phyloP scores from a whole-genome alignment of 2,113 vertebrate species.

The Apaloderma vittatum region DNA sequence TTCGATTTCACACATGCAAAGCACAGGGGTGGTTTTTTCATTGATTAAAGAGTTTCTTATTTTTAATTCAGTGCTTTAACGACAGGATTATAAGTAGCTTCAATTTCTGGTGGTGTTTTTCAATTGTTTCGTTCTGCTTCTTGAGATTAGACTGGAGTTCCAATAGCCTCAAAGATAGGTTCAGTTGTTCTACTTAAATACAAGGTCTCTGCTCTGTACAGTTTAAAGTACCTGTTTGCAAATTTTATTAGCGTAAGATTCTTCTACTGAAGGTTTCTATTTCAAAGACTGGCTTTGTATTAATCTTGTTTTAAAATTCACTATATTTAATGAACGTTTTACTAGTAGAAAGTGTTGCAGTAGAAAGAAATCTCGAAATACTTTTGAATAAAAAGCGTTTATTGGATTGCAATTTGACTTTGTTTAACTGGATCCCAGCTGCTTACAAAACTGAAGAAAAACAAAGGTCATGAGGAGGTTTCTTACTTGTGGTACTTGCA shows the following conservation, averaged over 20 bases:
- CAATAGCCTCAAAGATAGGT: background rate
- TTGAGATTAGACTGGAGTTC: background rate
- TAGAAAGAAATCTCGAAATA: background rate
- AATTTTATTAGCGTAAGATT: background rate
- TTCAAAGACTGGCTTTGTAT: constrained; percentile 32
- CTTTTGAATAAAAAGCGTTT: background rate
- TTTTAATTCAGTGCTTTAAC: constrained; percentile 9
- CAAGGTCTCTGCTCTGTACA: constrained; percentile 20
- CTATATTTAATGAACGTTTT: constrained; percentile 29
- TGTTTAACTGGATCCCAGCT: background rate
- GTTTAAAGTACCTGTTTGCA: constrained; percentile 9
- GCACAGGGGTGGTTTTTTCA: background rate
- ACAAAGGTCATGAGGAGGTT: constrained; percentile 6
- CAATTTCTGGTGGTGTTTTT: constrained; percentile 25
- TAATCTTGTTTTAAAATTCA: constrained; percentile 16
- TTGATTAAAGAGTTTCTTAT: constrained; percentile 12
- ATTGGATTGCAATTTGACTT: background rate
- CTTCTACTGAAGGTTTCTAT: constrained; percentile 10
- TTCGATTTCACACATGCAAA: background rate
- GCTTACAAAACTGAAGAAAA: background rate
- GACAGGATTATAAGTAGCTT: background rate
- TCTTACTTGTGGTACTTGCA: background rate
- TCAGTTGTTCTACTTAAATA: constrained; percentile 4
- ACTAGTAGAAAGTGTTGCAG: constrained; percentile 25
- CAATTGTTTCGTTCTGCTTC: background rate